phyloP scores from a whole-genome alignment of 2,113 vertebrate species.

The Neodon shergylaensis region DNA sequence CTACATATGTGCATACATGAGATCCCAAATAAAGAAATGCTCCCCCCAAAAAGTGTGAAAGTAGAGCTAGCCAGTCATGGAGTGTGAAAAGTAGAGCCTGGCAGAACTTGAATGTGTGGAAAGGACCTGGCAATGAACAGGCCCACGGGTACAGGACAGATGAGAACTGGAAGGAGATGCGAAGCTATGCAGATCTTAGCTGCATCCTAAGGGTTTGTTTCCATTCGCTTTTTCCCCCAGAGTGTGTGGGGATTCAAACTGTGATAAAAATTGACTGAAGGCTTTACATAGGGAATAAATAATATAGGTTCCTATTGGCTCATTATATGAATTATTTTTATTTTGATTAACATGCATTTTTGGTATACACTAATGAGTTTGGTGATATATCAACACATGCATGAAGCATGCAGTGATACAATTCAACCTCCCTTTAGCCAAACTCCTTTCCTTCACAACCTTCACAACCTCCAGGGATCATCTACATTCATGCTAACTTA shows the following conservation, averaged over 20 bases:
- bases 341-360: background rate
- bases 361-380: background rate
- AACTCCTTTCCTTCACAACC: too few species aligned
- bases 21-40: conserved; percentile 8
- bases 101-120: background rate
- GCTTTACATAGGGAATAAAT: background rate
- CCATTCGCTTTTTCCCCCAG: background rate
- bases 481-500: background rate
- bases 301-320: background rate
- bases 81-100: background rate
- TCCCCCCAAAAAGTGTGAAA: background rate
- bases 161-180: background rate
- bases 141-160: background rate
- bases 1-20: background rate
- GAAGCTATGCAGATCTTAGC: background rate
- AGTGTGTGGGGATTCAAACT: background rate
- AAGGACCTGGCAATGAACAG: background rate
- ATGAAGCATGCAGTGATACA: background rate
- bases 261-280: background rate
- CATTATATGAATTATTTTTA: background rate
- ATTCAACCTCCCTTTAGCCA: background rate
- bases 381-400: background rate
- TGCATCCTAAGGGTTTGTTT: background rate
- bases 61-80: background rate
- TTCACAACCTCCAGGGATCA: background rate